Percentiles rank a stretch among this genome's conserved stretches.
Conservation (phyloP, 2,888 invertebrate species). For the Sminthurinus aureus region DNA sequence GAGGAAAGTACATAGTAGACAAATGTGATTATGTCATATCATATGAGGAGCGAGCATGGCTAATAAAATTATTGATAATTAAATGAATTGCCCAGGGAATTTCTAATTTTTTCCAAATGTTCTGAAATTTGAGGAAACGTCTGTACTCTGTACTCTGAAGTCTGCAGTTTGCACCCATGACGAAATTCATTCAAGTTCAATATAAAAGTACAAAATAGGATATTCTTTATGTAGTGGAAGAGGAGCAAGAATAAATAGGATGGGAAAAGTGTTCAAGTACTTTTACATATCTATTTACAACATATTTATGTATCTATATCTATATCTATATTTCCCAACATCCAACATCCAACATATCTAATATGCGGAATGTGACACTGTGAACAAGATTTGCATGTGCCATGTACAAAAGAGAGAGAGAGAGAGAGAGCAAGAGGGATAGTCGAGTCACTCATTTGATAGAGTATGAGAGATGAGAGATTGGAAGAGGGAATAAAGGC, state of each 20-base stretch:
- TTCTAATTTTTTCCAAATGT: not conserved
- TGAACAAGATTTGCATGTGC: not conserved
- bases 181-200: not conserved
- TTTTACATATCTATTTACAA: no score
- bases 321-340: no score
- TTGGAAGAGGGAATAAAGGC: not conserved
- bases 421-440: not conserved
- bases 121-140: not conserved
- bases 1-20: not conserved
- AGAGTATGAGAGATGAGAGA: not conserved
- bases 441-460: not conserved
- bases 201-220: not conserved
- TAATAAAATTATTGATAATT: constrained; percentile 12
- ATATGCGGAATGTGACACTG: not conserved
- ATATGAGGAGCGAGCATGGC: not conserved
- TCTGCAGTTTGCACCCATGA: not conserved
- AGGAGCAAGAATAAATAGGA: not conserved
- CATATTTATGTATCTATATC: no score
- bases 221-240: not conserved
- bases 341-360: no score
- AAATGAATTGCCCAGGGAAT: constrained; percentile 8
- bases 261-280: not conserved
- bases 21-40: not conserved
- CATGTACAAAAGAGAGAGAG: not conserved
- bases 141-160: not conserved